Evolutionary conservation across 2,888 invertebrate genomes (phyloP).

Genomic region (Diploptera punctata): DNA sequence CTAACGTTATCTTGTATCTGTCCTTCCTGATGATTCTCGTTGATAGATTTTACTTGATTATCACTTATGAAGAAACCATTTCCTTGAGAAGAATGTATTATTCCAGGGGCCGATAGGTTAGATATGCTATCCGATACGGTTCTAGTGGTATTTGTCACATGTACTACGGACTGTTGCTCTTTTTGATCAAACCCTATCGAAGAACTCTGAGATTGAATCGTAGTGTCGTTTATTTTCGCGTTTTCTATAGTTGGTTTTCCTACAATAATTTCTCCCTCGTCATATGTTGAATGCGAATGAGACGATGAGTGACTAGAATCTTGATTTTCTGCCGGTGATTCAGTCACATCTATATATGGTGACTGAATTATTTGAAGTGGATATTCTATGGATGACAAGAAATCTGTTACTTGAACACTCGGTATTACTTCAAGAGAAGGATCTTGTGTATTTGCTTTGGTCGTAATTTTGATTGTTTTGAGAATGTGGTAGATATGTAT

Average conservation of each 20-base stretch:
- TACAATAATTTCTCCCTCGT: slow-evolving; percentile 33
- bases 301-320: neutral
- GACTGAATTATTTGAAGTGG: slow-evolving; percentile 75
- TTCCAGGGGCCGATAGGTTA: neutral
- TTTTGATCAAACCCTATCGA: slow-evolving; percentile 24
- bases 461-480: slow-evolving; percentile 12
- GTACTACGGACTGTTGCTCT: neutral
- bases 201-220: neutral
- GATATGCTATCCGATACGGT: neutral
- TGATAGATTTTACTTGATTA: neutral
- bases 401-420: slow-evolving; percentile 72
- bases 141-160: neutral
- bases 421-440: slow-evolving; percentile 63
- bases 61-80: neutral
- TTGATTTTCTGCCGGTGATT: slow-evolving; percentile 33
- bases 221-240: neutral
- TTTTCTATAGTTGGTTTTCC: slow-evolving; percentile 27
- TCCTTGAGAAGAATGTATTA: neutral
- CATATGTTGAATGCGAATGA: neutral
- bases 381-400: slow-evolving; percentile 73
- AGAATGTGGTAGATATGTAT: slow-evolving; percentile 34
- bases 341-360: slow-evolving; percentile 66
- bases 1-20: neutral
- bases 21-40: neutral
- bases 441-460: neutral